Conservation (phyloP, 2,888 invertebrate genomes). For the Lathronympha strigana region DNA sequence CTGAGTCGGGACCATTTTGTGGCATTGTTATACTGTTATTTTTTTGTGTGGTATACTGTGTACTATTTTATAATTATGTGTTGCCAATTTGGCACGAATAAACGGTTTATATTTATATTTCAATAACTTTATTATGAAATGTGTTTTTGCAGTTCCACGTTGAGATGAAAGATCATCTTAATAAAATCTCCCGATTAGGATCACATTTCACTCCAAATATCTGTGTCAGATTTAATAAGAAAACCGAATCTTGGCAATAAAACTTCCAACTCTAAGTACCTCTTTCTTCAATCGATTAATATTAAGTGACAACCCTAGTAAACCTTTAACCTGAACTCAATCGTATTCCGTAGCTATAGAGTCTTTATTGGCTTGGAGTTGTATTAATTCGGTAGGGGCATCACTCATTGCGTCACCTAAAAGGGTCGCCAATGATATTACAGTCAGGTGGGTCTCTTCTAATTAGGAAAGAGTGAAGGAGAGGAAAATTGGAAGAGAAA, state of each 20-base stretch:
- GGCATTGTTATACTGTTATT: too few relatives aligned
- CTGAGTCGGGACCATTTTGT: too few relatives aligned
- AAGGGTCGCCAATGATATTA: slow-evolving; percentile 28
- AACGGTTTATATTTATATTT: too few relatives aligned
- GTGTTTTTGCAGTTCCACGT: background rate
- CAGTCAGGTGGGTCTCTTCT: slow-evolving; percentile 9
- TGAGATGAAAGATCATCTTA: background rate
- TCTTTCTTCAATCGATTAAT: slow-evolving; percentile 22
- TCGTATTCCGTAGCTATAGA: background rate
- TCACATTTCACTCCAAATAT: slow-evolving; percentile 11
- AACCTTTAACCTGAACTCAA: background rate
- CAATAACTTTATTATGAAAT: too few relatives aligned
- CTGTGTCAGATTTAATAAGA: background rate
- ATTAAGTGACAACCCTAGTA: slow-evolving; percentile 16
- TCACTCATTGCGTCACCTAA: slow-evolving; percentile 17
- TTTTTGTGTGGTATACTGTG: too few relatives aligned
- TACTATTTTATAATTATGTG: too few relatives aligned
- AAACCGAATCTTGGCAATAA: background rate
- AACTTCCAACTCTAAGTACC: slow-evolving; percentile 2
- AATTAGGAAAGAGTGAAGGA: slow-evolving; percentile 17
- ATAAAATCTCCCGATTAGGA: background rate
- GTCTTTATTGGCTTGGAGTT: background rate
- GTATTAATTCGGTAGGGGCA: slow-evolving; percentile 1
- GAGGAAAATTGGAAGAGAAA: slow-evolving; percentile 14
- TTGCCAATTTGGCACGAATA: too few relatives aligned